These are phyloP conservation scores for Exocentrus adspersus DNA, from an alignment of 2,888 invertebrate genomes.

Conservation along the genomic window DNA sequence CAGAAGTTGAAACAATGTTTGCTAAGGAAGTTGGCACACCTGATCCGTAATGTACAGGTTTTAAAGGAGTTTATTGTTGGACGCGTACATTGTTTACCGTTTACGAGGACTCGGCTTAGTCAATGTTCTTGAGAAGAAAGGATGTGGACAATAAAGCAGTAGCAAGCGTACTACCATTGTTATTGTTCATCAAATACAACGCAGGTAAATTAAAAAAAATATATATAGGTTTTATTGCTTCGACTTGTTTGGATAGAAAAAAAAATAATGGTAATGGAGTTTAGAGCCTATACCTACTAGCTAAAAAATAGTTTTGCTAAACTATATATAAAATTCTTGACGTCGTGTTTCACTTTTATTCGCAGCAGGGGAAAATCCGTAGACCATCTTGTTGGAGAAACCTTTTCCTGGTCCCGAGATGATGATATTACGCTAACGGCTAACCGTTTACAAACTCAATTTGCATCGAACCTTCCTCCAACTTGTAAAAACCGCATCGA, in stretches of 20 bases:
- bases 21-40: conserved; percentile 44
- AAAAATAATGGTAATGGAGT: no score
- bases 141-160: conserved; percentile 56
- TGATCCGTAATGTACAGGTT: conserved; percentile 55
- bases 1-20: conserved; percentile 47
- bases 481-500: conserved; percentile 39
- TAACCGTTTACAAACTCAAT: conserved; percentile 20
- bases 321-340: no score
- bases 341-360: no score
- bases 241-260: no score
- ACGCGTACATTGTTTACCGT: conserved; percentile 48
- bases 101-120: conserved; percentile 44
- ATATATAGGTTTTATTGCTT: no score
- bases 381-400: no score
- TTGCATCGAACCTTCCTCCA: conserved; percentile 29
- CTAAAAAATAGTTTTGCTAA: no score
- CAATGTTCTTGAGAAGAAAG: conserved; percentile 49
- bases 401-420: no score
- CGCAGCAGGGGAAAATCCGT: no score
- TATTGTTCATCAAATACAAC: no score
- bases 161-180: conserved; percentile 12
- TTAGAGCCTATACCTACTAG: no score
- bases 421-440: not conserved
- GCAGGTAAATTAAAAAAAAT: no score
- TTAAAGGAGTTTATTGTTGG: conserved; percentile 52